Percentiles rank a stretch among this genome's conserved stretches.
Evolutionary conservation across 2,888 invertebrate genomes (phyloP).

Genomic region (Eudemis profundana): DNA sequence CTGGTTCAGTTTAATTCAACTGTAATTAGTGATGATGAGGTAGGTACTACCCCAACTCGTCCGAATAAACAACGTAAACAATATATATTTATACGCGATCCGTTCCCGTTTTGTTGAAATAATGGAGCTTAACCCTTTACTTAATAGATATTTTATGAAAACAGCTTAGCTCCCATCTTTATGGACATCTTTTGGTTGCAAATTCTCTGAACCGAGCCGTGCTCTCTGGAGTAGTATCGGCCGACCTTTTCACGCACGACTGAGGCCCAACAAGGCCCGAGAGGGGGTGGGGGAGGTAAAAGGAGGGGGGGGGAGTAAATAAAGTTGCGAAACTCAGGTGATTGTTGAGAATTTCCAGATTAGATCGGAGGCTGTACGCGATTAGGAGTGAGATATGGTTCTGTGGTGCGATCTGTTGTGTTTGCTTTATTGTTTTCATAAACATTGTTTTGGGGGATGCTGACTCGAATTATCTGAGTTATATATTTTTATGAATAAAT

Average conservation of each 20-base stretch:
- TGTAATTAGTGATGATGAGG: no score
- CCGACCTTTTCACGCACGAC: conserved; percentile 69
- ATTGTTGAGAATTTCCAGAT: conserved; percentile 45
- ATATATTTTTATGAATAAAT: neutral
- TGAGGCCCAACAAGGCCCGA: conserved; percentile 62
- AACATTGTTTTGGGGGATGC: conserved; percentile 8
- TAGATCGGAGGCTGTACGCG: conserved; percentile 45
- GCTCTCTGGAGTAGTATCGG: conserved; percentile 49
- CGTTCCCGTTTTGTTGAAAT: neutral
- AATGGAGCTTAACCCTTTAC: conserved; percentile 4
- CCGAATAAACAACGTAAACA: no score
- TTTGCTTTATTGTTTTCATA: conserved; percentile 34
- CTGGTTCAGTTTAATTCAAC: no score
- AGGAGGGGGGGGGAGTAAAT: conserved; percentile 45
- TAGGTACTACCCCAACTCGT: no score
- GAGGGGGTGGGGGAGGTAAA: conserved; percentile 17
- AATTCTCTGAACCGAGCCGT: conserved; percentile 22
- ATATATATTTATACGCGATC: no score
- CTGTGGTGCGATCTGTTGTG: conserved; percentile 26
- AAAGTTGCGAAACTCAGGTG: conserved; percentile 50
- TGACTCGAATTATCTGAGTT: neutral
- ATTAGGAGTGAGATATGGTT: conserved; percentile 41
- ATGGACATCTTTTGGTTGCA: conserved; percentile 28
- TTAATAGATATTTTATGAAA: conserved; percentile 10
- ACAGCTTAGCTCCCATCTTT: conserved; percentile 34